These are phyloP conservation scores for Drosophila arizonae DNA, from an alignment of 1,140 invertebrate species.

Conservation along the genomic window DNA sequence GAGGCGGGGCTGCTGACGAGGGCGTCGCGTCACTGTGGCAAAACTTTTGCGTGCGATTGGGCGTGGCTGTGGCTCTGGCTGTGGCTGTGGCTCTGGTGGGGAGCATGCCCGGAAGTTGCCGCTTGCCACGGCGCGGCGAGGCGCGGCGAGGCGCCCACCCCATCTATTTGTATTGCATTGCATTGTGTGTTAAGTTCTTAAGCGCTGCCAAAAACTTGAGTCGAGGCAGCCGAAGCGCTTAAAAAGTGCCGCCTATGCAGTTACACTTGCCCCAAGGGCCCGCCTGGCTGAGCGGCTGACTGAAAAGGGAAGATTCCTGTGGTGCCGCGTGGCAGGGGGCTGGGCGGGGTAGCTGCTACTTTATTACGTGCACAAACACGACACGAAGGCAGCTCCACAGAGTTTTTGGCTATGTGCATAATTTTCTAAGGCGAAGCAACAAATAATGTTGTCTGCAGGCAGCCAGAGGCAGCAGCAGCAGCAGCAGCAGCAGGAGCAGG, in stretches of 20 bases:
- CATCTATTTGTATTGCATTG: conserved; percentile 49
- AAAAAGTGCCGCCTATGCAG: conserved; percentile 70
- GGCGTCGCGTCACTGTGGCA: conserved; percentile 5
- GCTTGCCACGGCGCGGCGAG: background rate
- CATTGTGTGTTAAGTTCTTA: conserved; percentile 78
- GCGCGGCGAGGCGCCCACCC: background rate
- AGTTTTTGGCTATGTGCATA: conserved; percentile 65
- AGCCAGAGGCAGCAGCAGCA: no score
- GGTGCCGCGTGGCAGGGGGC: background rate
- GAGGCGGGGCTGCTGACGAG: background rate
- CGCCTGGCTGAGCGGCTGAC: background rate
- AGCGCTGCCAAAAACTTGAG: conserved; percentile 76
- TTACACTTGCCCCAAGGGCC: conserved; percentile 25
- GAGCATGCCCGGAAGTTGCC: conserved; percentile 12
- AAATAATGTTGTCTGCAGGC: conserved; percentile 36
- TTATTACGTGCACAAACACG: conserved; percentile 63
- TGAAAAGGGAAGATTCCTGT: no score
- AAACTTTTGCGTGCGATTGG: conserved; percentile 47
- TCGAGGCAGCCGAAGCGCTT: conserved; percentile 51
- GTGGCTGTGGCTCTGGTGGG: background rate
- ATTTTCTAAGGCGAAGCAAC: conserved; percentile 68
- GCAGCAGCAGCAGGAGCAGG: no score
- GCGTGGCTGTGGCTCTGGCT: conserved; percentile 7
- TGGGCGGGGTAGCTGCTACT: conserved; percentile 41
- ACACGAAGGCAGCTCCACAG: conserved; percentile 30